Conservation (phyloP, 1,140 invertebrate genomes). For the Latrodectus geometricus region DNA sequence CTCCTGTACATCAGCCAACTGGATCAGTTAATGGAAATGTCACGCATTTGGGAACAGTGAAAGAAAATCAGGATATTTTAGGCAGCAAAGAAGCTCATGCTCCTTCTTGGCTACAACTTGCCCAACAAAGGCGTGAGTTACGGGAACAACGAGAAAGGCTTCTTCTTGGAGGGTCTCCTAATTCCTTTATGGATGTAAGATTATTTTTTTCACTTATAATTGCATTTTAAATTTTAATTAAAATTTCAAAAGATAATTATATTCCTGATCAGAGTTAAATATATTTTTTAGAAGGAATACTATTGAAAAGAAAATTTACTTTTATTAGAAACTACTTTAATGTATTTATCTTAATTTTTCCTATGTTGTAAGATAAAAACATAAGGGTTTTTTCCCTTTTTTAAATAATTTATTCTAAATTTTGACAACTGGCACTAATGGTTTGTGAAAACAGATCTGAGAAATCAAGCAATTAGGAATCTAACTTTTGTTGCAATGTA, state of each 20-base stretch:
- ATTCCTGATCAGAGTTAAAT: not conserved
- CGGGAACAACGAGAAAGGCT: slow-evolving; percentile 76
- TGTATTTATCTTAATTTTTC: too few relatives aligned
- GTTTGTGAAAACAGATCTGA: too few relatives aligned
- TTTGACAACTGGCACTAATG: too few relatives aligned
- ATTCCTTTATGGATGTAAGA: slow-evolving; percentile 61
- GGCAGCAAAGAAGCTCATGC: slow-evolving; percentile 52
- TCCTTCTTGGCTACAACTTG: slow-evolving; percentile 68
- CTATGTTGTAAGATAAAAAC: too few relatives aligned
- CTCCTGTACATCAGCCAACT: slow-evolving; percentile 3
- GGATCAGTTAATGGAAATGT: slow-evolving; percentile 37
- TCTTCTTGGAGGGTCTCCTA: slow-evolving; percentile 46
- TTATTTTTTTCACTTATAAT: not conserved
- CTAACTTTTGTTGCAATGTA: too few relatives aligned
- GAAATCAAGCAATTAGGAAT: too few relatives aligned
- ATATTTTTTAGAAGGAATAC: too few relatives aligned
- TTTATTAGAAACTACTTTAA: too few relatives aligned
- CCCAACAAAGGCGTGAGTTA: slow-evolving; percentile 79
- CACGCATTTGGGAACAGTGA: slow-evolving; percentile 18
- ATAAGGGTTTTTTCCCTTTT: too few relatives aligned
- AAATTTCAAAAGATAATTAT: not conserved
- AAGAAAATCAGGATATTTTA: slow-evolving; percentile 57
- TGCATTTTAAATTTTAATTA: not conserved
- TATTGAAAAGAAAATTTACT: too few relatives aligned
- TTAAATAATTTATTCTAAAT: too few relatives aligned